phyloP scores from a whole-genome alignment of 2,797 vertebrate species.

The Mico argentatus region DNA sequence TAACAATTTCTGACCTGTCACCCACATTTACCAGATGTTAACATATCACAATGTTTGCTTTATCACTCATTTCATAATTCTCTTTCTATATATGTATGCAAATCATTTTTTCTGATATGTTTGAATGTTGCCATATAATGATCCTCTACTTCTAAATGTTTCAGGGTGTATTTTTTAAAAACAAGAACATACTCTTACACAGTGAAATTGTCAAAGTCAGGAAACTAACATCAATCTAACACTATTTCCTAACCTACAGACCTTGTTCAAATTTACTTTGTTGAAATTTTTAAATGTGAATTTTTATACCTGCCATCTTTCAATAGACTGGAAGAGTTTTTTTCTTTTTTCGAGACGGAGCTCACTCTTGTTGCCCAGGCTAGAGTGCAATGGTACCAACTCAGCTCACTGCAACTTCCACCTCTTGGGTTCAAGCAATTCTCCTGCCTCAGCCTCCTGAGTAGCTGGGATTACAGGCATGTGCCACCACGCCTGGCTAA shows the following conservation, averaged over 20 bases:
- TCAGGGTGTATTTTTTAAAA: constrained; percentile 11
- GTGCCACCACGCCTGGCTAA: no score
- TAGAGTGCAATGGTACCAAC: no score
- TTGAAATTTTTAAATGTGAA: constrained; percentile 44
- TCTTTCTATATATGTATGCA: neutral
- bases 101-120: neutral
- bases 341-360: neutral
- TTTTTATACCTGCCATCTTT: constrained; percentile 30
- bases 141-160: neutral
- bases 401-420: no score
- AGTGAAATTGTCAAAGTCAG: constrained; percentile 30
- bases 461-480: no score
- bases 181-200: neutral
- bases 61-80: neutral
- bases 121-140: constrained; percentile 11
- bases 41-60: neutral
- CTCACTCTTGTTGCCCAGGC: no score
- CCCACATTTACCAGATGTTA: neutral
- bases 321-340: constrained; percentile 21
- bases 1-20: neutral
- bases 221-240: neutral
- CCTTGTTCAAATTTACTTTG: constrained; percentile 25
- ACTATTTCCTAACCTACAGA: neutral
- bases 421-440: no score
- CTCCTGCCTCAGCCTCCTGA: no score